Percentiles rank a stretch among this genome's conserved stretches.
Conservation (phyloP, 2,888 invertebrate genomes). For the Caenorhabditis zanzibari region DNA sequence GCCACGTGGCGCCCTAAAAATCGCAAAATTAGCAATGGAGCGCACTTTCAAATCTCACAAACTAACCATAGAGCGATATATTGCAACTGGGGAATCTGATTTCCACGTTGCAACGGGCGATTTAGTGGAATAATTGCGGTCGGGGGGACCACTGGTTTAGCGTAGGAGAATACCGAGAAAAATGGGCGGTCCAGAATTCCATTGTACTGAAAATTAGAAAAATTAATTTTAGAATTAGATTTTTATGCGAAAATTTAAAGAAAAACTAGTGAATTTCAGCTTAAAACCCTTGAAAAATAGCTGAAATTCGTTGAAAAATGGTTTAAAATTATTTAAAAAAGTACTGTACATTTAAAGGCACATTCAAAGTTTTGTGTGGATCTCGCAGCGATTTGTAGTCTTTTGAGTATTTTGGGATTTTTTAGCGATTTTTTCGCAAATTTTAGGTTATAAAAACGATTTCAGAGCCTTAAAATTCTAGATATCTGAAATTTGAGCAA, state of each 20-base stretch:
- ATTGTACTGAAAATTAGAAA: constrained; percentile 67
- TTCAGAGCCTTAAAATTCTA: too few relatives aligned
- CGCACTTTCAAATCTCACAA: not conserved
- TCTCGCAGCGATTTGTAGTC: too few relatives aligned
- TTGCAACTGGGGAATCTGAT: constrained; percentile 55
- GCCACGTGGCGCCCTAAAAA: constrained; percentile 67
- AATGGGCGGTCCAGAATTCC: constrained; percentile 68
- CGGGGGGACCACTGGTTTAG: constrained; percentile 61
- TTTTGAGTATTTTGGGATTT: too few relatives aligned
- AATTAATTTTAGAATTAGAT: not conserved
- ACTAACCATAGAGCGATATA: constrained; percentile 67
- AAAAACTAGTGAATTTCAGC: too few relatives aligned
- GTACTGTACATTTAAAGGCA: too few relatives aligned
- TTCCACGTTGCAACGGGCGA: constrained; percentile 67
- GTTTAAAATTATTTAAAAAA: too few relatives aligned
- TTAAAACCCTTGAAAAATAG: too few relatives aligned
- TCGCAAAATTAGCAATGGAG: not conserved
- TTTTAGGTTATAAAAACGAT: too few relatives aligned
- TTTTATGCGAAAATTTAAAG: not conserved
- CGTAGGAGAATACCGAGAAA: constrained; percentile 65
- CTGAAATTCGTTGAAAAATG: too few relatives aligned
- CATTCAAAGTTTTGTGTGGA: too few relatives aligned
- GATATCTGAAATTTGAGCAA: too few relatives aligned
- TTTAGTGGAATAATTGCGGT: constrained; percentile 65
- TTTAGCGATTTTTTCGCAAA: too few relatives aligned